Conservation (phyloP, 1,140 invertebrate species). For the Melanaphis sacchari region DNA sequence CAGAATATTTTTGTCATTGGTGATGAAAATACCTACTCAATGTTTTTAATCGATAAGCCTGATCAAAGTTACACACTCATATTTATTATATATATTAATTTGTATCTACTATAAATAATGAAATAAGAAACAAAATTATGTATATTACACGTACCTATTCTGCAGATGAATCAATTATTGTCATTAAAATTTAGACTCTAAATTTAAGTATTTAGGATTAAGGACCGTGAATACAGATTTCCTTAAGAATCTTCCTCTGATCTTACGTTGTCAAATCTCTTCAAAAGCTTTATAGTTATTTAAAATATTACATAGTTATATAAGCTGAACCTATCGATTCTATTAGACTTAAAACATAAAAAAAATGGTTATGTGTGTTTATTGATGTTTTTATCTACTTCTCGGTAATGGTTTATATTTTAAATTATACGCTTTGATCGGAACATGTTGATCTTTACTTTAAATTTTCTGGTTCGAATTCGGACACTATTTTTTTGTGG, state of each 20-base stretch:
- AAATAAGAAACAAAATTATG: neutral
- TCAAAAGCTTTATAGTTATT: neutral
- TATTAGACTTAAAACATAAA: too few species aligned
- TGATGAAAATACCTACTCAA: conserved; percentile 6
- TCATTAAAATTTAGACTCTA: neutral
- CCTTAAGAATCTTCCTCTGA: neutral
- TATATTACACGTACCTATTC: neutral
- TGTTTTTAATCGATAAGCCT: neutral
- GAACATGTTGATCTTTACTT: neutral
- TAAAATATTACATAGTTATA: neutral
- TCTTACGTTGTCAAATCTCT: neutral
- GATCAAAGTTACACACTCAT: neutral
- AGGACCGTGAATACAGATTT: neutral
- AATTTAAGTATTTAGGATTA: neutral
- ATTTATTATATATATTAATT: neutral
- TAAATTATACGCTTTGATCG: neutral
- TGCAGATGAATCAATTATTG: neutral
- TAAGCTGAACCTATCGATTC: too few species aligned
- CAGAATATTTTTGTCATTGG: neutral
- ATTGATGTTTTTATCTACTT: neutral
- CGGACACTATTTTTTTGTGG: neutral
- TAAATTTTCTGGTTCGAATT: neutral
- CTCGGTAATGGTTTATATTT: neutral
- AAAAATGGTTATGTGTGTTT: neutral
- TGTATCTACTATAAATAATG: neutral